phyloP scores from a whole-genome alignment of 1,140 invertebrate species.

The Trichoplusia ni region DNA sequence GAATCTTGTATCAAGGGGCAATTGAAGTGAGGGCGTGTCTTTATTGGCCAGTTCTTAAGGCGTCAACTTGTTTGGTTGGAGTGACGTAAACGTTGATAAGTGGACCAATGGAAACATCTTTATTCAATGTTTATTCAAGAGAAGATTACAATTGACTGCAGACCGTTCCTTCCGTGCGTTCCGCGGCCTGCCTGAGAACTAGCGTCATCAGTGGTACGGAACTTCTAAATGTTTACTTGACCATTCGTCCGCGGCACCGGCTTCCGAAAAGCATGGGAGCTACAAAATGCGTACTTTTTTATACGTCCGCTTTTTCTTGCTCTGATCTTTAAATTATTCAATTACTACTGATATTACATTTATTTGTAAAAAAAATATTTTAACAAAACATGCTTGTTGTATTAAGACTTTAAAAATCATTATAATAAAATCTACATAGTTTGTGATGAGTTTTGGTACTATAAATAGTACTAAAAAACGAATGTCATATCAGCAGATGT shows the following conservation, averaged over 20 bases:
- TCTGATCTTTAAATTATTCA: no score
- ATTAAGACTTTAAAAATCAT: neutral
- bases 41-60: constrained; percentile 14
- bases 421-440: neutral
- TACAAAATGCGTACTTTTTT: no score
- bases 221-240: constrained; percentile 29
- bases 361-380: no score
- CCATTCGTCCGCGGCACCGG: constrained; percentile 9
- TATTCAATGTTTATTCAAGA: constrained; percentile 1
- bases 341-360: neutral
- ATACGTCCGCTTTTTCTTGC: no score
- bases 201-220: constrained; percentile 37
- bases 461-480: constrained; percentile 16
- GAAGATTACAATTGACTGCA: constrained; percentile 36
- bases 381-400: neutral
- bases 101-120: constrained; percentile 6
- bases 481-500: constrained; percentile 49
- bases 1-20: neutral
- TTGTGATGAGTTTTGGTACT: neutral
- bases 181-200: constrained; percentile 56
- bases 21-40: constrained; percentile 4
- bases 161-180: constrained; percentile 51
- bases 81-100: neutral
- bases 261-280: constrained; percentile 6
- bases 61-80: neutral